Conservation (phyloP, 1,140 invertebrate species). For the Bombus sibiricus region DNA sequence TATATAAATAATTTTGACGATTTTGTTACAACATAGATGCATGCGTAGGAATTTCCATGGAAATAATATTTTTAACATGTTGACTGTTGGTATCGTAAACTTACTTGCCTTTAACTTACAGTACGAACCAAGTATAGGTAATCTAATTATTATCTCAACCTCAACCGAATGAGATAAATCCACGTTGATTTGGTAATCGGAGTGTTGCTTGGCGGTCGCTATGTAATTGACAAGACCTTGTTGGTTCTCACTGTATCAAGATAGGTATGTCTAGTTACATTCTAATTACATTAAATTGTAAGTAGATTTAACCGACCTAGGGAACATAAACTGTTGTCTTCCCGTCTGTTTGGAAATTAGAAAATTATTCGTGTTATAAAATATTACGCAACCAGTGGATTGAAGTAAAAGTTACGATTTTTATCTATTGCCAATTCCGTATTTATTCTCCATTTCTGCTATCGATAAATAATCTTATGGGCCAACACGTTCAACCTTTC, state of each 20-base stretch:
- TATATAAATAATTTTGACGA: background rate
- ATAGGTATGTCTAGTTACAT: background rate
- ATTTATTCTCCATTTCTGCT: no score
- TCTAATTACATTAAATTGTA: background rate
- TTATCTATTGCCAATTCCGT: no score
- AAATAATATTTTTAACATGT: background rate
- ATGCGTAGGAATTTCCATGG: background rate
- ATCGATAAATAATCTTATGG: no score
- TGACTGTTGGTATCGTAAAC: background rate
- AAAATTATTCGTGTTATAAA: no score
- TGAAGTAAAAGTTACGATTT: no score
- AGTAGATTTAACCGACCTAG: background rate
- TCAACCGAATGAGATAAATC: background rate
- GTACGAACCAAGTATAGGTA: background rate
- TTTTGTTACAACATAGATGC: no score
- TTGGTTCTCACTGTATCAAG: background rate
- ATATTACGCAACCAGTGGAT: no score
- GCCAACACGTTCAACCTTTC: no score
- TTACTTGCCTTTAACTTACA: background rate
- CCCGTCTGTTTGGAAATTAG: background rate
- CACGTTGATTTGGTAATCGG: constrained; percentile 25
- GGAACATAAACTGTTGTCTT: background rate
- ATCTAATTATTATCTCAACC: constrained; percentile 20
- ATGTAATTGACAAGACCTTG: constrained; percentile 10
- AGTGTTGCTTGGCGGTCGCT: background rate